phyloP scores from a whole-genome alignment of 2,797 vertebrate species.

The Decapterus maruadsi region DNA sequence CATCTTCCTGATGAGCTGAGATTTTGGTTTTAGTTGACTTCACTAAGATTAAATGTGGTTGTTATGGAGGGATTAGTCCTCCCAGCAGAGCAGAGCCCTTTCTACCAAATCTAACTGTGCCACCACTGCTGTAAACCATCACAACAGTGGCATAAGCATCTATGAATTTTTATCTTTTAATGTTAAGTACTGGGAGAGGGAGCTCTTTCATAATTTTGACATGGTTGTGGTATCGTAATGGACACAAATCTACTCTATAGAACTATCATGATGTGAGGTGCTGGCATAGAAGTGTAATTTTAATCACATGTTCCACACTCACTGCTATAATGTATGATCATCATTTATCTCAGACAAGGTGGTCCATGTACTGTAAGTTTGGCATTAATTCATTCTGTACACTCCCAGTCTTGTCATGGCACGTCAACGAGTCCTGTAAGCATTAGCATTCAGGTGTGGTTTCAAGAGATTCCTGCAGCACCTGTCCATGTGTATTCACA shows the following conservation, averaged over 20 bases:
- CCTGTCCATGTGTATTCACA: neutral
- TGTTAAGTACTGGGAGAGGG: neutral
- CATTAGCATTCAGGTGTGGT: constrained; percentile 23
- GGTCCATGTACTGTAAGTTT: constrained; percentile 16
- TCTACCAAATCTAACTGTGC: neutral
- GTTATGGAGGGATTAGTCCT: constrained; percentile 5
- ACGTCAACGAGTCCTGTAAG: neutral
- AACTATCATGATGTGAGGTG: neutral
- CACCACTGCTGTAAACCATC: neutral
- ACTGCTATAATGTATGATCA: neutral
- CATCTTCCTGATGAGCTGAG: neutral
- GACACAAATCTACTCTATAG: neutral
- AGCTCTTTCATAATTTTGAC: neutral
- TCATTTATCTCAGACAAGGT: neutral
- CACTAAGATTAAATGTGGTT: constrained; percentile 6
- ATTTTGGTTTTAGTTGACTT: neutral
- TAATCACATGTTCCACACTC: neutral
- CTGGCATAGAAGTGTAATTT: neutral
- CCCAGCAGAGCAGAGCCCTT: neutral
- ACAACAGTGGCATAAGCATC: neutral
- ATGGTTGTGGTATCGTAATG: neutral
- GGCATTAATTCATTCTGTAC: constrained; percentile 10
- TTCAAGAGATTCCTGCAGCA: neutral
- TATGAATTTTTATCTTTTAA: neutral
- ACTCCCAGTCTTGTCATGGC: neutral